These are phyloP conservation scores for Trogon melanurus DNA, from an alignment of 2,113 vertebrate species.

Conservation along the genomic window DNA sequence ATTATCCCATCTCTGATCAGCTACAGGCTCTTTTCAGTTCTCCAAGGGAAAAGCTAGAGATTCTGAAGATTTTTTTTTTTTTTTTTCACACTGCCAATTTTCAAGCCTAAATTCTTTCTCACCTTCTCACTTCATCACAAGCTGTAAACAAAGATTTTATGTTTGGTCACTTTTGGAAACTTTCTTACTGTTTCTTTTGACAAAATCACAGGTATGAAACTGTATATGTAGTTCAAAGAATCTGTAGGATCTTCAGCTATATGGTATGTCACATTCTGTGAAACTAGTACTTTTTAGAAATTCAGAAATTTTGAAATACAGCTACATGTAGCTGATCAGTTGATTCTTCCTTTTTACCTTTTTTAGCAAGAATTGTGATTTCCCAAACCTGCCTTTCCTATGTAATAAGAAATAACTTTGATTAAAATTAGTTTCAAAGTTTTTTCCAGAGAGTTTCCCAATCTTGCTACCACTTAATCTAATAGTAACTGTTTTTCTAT, in stretches of 20 bases:
- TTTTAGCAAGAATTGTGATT: background rate
- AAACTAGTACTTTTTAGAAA: background rate
- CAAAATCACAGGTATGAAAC: background rate
- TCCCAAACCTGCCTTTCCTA: background rate
- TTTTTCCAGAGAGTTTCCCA: background rate
- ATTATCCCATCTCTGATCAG: background rate
- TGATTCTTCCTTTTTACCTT: background rate
- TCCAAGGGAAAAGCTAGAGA: background rate
- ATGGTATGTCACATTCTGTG: background rate
- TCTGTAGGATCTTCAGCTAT: background rate
- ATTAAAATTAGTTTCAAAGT: background rate
- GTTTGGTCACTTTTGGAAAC: background rate
- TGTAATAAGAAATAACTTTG: background rate
- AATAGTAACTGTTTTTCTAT: background rate
- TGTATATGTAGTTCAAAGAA: background rate
- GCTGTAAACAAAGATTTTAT: slow-evolving; percentile 5
- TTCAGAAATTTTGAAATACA: background rate
- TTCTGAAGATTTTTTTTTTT: background rate
- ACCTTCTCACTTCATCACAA: background rate
- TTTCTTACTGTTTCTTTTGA: background rate
- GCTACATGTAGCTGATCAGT: background rate
- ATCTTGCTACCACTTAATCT: background rate
- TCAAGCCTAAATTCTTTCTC: background rate
- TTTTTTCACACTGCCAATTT: background rate
- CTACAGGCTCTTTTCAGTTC: background rate